Conservation (phyloP, 2,797 vertebrate species). For the Sphaeramia orbicularis region DNA sequence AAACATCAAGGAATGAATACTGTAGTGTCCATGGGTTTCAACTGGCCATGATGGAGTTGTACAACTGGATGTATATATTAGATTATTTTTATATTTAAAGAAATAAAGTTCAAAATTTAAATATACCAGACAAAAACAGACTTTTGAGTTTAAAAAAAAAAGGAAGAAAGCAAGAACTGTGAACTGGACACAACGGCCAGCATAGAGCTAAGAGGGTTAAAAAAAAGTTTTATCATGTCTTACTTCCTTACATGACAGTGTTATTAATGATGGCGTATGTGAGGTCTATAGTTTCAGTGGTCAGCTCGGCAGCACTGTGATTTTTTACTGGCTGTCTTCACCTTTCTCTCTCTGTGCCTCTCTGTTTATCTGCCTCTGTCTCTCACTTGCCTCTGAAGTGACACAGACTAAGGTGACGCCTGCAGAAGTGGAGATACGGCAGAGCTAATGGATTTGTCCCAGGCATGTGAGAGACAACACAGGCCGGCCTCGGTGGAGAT, state of each 20-base stretch:
- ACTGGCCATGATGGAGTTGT: too few relatives aligned
- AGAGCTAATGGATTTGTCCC: constrained; percentile 80
- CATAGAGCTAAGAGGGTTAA: too few relatives aligned
- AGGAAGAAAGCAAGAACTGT: too few relatives aligned
- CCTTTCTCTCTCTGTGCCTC: constrained; percentile 30
- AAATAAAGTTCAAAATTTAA: too few relatives aligned
- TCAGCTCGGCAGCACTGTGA: background rate
- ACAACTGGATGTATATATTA: too few relatives aligned
- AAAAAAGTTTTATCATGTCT: too few relatives aligned
- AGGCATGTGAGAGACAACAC: constrained; percentile 69
- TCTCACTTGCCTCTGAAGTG: constrained; percentile 59
- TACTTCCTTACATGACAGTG: background rate
- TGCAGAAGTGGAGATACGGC: constrained; percentile 72
- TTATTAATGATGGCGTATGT: constrained; percentile 19
- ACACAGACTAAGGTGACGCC: constrained; percentile 69
- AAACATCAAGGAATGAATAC: too few relatives aligned
- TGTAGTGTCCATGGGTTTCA: too few relatives aligned
- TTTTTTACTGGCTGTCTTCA: constrained; percentile 35
- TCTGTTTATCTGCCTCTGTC: constrained; percentile 56
- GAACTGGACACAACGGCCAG: too few relatives aligned
- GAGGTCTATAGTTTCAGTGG: constrained; percentile 2
- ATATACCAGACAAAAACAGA: too few relatives aligned
- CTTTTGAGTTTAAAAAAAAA: too few relatives aligned
- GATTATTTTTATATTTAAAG: too few relatives aligned
- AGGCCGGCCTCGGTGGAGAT: constrained; percentile 61